Evolutionary conservation across 2,113 vertebrate genomes (phyloP).

Genomic region (Corvus moneduloides): DNA sequence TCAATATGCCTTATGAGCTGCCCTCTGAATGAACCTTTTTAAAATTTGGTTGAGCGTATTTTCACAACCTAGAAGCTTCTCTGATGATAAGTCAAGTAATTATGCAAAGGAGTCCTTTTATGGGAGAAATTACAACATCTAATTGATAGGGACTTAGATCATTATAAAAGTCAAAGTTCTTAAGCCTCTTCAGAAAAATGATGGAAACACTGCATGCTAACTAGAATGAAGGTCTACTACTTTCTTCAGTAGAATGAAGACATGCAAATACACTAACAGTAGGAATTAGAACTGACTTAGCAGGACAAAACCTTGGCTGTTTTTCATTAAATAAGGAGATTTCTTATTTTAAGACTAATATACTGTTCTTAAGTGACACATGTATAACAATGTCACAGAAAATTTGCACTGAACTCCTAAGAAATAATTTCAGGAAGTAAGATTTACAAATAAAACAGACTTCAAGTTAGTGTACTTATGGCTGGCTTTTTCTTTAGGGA

Average conservation of each 20-base stretch:
- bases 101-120: background rate
- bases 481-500: background rate
- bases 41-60: background rate
- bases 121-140: background rate
- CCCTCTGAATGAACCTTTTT: background rate
- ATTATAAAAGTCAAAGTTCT: background rate
- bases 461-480: background rate
- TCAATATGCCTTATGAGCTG: background rate
- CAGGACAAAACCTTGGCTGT: background rate
- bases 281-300: background rate
- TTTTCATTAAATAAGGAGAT: background rate
- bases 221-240: background rate
- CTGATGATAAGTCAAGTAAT: background rate
- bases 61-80: background rate
- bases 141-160: background rate
- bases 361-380: background rate
- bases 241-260: background rate
- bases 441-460: background rate
- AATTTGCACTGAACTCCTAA: background rate
- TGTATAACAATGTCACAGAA: background rate
- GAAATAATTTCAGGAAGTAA: background rate
- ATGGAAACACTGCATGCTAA: background rate
- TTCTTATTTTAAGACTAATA: background rate
- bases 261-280: background rate
- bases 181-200: background rate